These are phyloP conservation scores for Pangasius sanitwongsei DNA, from an alignment of 2,797 vertebrate species.

Conservation along the genomic window DNA sequence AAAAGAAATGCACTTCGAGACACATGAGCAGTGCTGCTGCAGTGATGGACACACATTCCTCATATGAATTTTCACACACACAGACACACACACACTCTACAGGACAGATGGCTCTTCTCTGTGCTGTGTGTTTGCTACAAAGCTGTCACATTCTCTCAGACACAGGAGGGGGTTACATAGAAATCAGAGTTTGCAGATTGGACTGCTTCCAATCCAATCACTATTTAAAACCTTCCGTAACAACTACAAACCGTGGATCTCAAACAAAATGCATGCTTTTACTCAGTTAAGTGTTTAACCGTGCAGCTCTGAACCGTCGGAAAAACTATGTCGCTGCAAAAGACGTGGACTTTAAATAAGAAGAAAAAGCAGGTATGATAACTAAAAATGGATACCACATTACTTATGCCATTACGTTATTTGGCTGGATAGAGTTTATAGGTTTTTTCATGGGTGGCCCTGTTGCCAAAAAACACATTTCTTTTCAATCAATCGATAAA, in stretches of 20 bases:
- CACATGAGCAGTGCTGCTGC: background rate
- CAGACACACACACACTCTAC: conserved; percentile 1
- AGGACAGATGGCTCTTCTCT: conserved; percentile 19
- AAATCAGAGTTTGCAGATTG: background rate
- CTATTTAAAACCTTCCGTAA: background rate
- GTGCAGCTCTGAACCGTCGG: background rate
- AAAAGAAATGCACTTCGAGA: background rate
- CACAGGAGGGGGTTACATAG: background rate
- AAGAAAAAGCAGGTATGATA: background rate
- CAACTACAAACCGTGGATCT: background rate
- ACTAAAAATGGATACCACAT: background rate
- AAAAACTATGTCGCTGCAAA: background rate
- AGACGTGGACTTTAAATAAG: background rate
- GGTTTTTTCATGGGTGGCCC: background rate
- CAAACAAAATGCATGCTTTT: background rate
- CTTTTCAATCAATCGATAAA: background rate
- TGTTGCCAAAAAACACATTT: background rate
- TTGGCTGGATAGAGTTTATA: background rate
- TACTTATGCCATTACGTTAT: background rate
- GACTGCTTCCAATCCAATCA: background rate
- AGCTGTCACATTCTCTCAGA: conserved; percentile 21
- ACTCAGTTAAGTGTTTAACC: background rate
- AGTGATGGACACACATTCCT: background rate
- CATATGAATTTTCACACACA: background rate
- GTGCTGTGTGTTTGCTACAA: conserved; percentile 20